phyloP scores from a whole-genome alignment of 2,888 invertebrate genomes.

The Polia nebulosa region DNA sequence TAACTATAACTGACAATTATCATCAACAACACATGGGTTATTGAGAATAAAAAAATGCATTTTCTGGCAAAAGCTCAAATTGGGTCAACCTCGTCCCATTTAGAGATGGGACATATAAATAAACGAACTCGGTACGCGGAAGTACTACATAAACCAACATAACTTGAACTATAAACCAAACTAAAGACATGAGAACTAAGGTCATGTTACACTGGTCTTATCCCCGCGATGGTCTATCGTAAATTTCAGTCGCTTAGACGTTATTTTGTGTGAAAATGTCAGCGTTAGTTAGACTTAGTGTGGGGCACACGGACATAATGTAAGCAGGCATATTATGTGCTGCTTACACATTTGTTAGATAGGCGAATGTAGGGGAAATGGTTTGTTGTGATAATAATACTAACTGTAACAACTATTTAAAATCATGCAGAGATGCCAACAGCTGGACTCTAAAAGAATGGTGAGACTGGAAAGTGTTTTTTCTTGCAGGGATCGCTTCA shows the following conservation, averaged over 20 bases:
- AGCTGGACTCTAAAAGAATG: too few relatives aligned
- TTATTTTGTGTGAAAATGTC: constrained; percentile 65
- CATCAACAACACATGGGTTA: constrained; percentile 43
- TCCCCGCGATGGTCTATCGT: constrained; percentile 52
- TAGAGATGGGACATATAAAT: constrained; percentile 62
- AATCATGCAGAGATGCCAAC: neutral
- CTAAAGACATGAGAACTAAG: neutral
- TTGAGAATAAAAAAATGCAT: constrained; percentile 59
- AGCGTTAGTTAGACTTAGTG: constrained; percentile 52
- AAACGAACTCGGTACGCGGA: constrained; percentile 68
- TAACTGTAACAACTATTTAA: neutral
- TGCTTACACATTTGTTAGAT: constrained; percentile 10
- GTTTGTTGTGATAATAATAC: neutral
- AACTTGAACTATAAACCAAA: neutral
- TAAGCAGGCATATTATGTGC: constrained; percentile 35
- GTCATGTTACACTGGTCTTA: constrained; percentile 44
- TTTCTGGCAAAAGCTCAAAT: constrained; percentile 70
- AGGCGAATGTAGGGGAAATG: neutral
- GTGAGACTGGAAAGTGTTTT: too few relatives aligned
- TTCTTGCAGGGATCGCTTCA: too few relatives aligned
- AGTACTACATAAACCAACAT: constrained; percentile 50
- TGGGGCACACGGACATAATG: constrained; percentile 41
- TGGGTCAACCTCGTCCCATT: constrained; percentile 65
- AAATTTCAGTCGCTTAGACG: constrained; percentile 61
- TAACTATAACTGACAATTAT: constrained; percentile 45